phyloP scores from a whole-genome alignment of 2,113 vertebrate genomes.

The Sminthopsis crassicaudata region DNA sequence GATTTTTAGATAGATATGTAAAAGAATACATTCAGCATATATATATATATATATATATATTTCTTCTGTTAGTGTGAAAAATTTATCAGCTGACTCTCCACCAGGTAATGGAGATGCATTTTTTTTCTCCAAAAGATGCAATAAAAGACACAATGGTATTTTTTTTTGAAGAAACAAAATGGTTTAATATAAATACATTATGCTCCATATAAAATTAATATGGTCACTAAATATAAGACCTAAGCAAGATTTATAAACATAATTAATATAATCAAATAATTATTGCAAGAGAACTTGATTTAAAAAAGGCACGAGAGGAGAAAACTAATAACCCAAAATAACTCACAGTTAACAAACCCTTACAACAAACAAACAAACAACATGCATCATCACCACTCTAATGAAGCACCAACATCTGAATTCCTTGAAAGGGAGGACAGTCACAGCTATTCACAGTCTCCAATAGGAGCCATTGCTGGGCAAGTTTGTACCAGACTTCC shows the following conservation, averaged over 20 bases:
- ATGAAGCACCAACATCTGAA: no score
- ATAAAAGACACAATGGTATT: not conserved
- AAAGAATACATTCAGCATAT: not conserved
- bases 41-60: not conserved
- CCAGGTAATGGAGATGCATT: not conserved
- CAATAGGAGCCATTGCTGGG: no score
- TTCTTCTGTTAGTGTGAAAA: conserved; percentile 2
- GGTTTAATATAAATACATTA: conserved; percentile 23
- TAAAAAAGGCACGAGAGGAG: no score
- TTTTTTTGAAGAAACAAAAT: conserved; percentile 26
- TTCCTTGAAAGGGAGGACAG: no score
- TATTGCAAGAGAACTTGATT: no score
- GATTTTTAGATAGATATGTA: not conserved
- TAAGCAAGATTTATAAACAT: not conserved
- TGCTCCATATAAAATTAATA: conserved; percentile 45
- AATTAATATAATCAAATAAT: not conserved
- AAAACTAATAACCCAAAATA: no score
- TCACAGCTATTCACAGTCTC: no score
- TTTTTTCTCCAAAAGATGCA: conserved; percentile 7
- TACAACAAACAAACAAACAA: no score
- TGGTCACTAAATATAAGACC: not conserved
- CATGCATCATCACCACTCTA: no score
- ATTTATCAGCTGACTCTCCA: not conserved
- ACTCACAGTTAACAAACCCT: no score
- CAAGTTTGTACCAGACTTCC: no score